Conservation (phyloP, 92 coral and sea anemone genomes). For the Palythoa grandis region DNA sequence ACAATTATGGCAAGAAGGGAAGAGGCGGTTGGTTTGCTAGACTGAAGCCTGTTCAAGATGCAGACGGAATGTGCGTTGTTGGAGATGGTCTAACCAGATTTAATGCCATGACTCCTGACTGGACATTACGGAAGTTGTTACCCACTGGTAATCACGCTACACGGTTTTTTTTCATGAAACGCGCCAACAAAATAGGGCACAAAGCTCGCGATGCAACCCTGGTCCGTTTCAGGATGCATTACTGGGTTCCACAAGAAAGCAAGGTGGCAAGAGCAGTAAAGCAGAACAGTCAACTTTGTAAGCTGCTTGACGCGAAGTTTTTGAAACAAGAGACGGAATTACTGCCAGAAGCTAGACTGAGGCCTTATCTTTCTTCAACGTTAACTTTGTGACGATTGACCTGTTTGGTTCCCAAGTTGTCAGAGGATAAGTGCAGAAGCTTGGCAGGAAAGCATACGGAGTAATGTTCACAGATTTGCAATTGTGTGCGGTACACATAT, state of each 20-base stretch:
- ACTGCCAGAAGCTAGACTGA: constrained; percentile 64
- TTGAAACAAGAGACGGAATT: constrained; percentile 63
- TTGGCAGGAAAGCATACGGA: constrained; percentile 76
- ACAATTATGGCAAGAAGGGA: constrained; percentile 24
- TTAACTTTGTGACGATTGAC: constrained; percentile 59
- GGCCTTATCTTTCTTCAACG: constrained; percentile 59
- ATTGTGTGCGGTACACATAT: constrained; percentile 66
- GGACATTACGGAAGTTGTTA: constrained; percentile 45
- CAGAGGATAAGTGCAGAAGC: constrained; percentile 70
- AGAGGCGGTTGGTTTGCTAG: constrained; percentile 64
- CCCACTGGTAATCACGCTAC: constrained; percentile 69
- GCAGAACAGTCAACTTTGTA: constrained; percentile 62
- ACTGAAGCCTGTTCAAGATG: constrained; percentile 62
- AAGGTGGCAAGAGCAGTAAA: constrained; percentile 61
- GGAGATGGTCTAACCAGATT: constrained; percentile 50
- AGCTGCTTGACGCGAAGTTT: neutral
- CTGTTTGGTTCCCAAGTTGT: constrained; percentile 75
- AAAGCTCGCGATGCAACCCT: constrained; percentile 61
- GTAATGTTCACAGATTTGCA: constrained; percentile 61
- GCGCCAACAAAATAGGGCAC: constrained; percentile 53
- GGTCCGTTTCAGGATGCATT: constrained; percentile 46
- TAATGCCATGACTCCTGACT: constrained; percentile 70
- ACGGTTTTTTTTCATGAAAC: constrained; percentile 56
- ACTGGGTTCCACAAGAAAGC: constrained; percentile 71
- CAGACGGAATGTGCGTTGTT: constrained; percentile 65